phyloP scores from a whole-genome alignment of 1,140 invertebrate genomes.

The Coboldia fuscipes region DNA sequence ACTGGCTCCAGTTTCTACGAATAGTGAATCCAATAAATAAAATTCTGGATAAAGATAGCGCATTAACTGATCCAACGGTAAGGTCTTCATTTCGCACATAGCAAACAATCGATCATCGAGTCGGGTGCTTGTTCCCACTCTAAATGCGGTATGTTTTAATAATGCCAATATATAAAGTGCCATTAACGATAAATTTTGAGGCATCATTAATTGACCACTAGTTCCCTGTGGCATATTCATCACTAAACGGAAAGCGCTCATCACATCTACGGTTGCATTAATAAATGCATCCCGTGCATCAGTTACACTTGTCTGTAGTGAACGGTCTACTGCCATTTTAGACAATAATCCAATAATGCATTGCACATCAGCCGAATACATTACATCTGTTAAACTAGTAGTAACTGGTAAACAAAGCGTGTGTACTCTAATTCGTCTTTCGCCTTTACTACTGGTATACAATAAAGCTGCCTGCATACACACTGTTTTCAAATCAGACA shows the following conservation, averaged over 20 bases:
- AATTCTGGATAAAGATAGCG: constrained; percentile 82
- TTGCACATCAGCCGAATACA: constrained; percentile 86
- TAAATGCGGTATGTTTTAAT: constrained; percentile 75
- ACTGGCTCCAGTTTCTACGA: constrained; percentile 27
- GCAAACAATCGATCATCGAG: constrained; percentile 83
- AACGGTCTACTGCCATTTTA: constrained; percentile 95
- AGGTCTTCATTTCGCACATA: constrained; percentile 84
- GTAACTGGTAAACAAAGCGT: constrained; percentile 86
- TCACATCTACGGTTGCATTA: constrained; percentile 81
- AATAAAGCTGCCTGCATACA: constrained; percentile 96
- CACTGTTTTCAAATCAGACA: constrained; percentile 68
- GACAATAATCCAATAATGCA: constrained; percentile 78
- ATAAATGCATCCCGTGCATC: constrained; percentile 93
- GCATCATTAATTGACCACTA: constrained; percentile 42
- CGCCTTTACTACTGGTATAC: constrained; percentile 95
- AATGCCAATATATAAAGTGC: constrained; percentile 80
- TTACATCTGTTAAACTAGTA: constrained; percentile 60
- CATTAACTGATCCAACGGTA: constrained; percentile 63
- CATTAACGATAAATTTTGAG: constrained; percentile 52
- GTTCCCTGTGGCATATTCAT: constrained; percentile 36
- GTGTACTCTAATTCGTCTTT: constrained; percentile 92
- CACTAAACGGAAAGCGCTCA: constrained; percentile 57
- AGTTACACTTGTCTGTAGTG: constrained; percentile 56
- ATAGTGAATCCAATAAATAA: constrained; percentile 66
- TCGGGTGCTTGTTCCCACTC: constrained; percentile 64